phyloP scores from a whole-genome alignment of 2,113 vertebrate genomes.

The Mixornis gularis region DNA sequence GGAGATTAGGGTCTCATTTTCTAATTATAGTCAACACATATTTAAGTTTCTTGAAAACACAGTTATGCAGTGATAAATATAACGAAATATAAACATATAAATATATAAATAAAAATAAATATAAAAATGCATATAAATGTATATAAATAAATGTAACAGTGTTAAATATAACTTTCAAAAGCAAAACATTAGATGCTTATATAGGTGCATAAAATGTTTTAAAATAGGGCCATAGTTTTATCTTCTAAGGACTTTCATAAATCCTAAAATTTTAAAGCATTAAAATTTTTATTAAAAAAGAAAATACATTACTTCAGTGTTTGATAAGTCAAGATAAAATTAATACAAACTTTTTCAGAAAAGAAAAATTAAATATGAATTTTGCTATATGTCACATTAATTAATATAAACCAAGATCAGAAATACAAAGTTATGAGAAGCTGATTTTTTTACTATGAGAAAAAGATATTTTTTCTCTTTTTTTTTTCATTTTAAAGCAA shows the following conservation, averaged over 20 bases:
- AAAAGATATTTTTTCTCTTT: background rate
- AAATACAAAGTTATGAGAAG: background rate
- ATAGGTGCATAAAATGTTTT: background rate
- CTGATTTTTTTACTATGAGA: background rate
- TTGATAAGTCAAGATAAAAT: background rate
- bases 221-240: background rate
- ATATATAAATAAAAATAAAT: too few species aligned
- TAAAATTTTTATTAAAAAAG: background rate
- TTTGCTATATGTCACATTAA: background rate
- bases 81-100: background rate
- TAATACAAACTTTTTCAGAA: background rate
- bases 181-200: background rate
- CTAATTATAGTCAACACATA: background rate
- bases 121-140: background rate
- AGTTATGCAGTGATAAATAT: too few species aligned
- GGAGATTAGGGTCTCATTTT: background rate
- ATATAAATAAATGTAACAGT: too few species aligned
- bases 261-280: background rate
- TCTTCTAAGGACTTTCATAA: background rate
- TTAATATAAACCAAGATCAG: background rate
- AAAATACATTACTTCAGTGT: background rate
- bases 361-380: rapidly evolving
- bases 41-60: background rate
- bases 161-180: background rate
- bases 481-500: background rate